Evolutionary conservation across 2,113 vertebrate genomes (phyloP).

Genomic region (Xiphophorus hellerii): DNA sequence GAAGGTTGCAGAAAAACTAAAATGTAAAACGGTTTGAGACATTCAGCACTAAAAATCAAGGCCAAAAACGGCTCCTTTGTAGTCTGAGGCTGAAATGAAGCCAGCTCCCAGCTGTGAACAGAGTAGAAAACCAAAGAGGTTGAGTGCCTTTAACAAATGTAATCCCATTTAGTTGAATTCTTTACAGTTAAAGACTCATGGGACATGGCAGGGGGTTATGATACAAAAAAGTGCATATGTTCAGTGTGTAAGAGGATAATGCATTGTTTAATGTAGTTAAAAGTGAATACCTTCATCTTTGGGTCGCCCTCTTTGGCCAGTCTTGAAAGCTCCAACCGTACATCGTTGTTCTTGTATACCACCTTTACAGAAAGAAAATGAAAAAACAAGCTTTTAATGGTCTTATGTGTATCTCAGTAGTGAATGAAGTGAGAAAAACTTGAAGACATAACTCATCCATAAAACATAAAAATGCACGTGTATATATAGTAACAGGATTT

Average conservation of each 20-base stretch:
- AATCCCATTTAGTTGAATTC: conserved; percentile 55
- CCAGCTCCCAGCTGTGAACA: conserved; percentile 31
- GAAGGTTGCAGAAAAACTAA: neutral
- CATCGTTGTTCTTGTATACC: conserved; percentile 98
- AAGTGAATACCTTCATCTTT: conserved; percentile 88
- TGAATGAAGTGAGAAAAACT: neutral
- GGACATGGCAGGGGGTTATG: conserved; percentile 19
- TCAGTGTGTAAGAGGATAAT: conserved; percentile 40
- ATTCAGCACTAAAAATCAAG: conserved; percentile 10
- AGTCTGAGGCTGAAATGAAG: conserved; percentile 36
- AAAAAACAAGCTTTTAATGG: neutral
- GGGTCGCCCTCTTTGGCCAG: conserved; percentile 96
- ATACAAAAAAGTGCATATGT: conserved; percentile 25
- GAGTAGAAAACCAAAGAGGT: conserved; percentile 38
- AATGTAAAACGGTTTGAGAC: neutral
- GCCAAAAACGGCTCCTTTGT: conserved; percentile 33
- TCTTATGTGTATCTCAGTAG: neutral
- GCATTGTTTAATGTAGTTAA: conserved; percentile 25
- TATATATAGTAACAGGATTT: too few species aligned
- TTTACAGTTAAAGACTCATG: conserved; percentile 14
- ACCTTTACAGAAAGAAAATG: conserved; percentile 81
- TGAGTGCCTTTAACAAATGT: conserved; percentile 41
- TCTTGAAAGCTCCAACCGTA: conserved; percentile 93
- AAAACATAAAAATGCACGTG: too few species aligned
- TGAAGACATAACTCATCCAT: neutral